Evolutionary conservation across 1,140 invertebrate species (phyloP), one percentile per base, ranked within the genome.

Genomic region (Hyles vespertilio): DNA sequence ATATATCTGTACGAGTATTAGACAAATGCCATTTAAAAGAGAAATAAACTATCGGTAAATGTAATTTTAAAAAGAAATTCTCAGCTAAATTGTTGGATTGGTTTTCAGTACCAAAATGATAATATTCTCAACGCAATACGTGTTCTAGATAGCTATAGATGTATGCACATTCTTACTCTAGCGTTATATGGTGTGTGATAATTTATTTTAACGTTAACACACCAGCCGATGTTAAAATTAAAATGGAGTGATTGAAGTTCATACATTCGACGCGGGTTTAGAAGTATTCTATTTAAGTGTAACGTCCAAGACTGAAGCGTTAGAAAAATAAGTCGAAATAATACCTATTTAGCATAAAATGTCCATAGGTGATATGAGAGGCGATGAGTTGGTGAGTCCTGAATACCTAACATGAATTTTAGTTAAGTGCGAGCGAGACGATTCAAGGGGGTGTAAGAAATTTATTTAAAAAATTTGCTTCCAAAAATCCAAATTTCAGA

Each of bases 221-320:
- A 40, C 8, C 3, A 36, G 3, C 10, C 10, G 12, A 47, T 11
- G 10, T 47, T 47, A 11, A 47, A 47, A 47, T 47, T 47, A 8
- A 58, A 11, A 53, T 60, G 64, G 63, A 68, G 69, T 69, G 61
- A 66, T 65, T 55, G 49, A 44, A 47, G 51, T 64, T 47, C 12
- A 65, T 68, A 71, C 68, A 79, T 87, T 81, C 84, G 77, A 89
- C 86, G 86, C 86, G 86, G 86, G 86, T 87, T 84, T 85, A 84
- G 79, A 77, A 84, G 71, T 87, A 86, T 86, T 86, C 79, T 88
- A 85, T 84, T 81, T 88, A 88, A 87, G 83, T 81, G 82, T 83
- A 86, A 87, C 86, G 84, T 84, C 81, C 81, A 89, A 89, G 86
- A 89, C 86, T 89, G 86, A 89, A 87, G 81, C 81, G 85, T 81